Evolutionary conservation across 2,888 invertebrate genomes (phyloP).

Genomic region (Aleiodes alternator): DNA sequence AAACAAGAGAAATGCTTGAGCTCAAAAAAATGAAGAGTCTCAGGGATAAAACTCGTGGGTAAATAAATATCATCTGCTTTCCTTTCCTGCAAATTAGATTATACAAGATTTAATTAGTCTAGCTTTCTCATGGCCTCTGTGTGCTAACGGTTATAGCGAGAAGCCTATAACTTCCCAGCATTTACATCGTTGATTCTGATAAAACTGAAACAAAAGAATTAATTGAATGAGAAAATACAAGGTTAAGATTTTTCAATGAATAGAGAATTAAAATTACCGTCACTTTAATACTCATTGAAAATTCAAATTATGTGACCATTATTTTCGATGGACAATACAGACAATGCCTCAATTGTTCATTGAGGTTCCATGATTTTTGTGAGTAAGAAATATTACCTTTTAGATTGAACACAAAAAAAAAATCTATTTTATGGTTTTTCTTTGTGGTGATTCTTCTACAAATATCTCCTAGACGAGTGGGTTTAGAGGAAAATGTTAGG

Average conservation of each 20-base stretch:
- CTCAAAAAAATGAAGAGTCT: not conserved
- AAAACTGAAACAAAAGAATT: conserved; percentile 18
- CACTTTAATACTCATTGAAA: no score
- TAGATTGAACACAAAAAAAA: no score
- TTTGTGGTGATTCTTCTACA: no score
- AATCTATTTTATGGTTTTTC: no score
- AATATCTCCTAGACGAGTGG: no score
- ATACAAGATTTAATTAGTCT: conserved; percentile 66
- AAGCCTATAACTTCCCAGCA: not conserved
- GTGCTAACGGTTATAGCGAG: conserved; percentile 42
- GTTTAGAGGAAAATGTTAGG: no score
- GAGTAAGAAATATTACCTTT: no score
- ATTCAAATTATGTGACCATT: no score
- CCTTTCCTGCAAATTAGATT: conserved; percentile 50
- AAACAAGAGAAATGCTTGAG: conserved; percentile 1
- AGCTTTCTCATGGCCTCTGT: conserved; percentile 52
- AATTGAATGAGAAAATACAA: not conserved
- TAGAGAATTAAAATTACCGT: no score
- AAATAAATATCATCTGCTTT: conserved; percentile 42
- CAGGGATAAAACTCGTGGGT: conserved; percentile 5
- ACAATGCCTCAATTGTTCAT: no score
- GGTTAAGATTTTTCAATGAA: not conserved
- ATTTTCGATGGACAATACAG: no score
- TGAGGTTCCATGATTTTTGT: no score
- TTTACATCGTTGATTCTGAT: conserved; percentile 12